Conservation (phyloP, 1,140 invertebrate species). For the Penaeus indicus region DNA sequence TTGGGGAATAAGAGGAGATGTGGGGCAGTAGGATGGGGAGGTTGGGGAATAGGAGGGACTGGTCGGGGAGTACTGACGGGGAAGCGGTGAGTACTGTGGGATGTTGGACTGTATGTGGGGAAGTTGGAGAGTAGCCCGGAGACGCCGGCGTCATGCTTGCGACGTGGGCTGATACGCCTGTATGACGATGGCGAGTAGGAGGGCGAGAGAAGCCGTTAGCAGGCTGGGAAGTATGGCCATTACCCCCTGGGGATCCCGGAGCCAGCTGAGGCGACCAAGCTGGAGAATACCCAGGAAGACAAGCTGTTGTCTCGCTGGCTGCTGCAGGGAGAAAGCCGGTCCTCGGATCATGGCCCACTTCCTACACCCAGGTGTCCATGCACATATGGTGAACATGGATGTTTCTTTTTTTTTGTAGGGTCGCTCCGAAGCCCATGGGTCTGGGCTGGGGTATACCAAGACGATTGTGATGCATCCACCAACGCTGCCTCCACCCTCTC, state of each 20-base stretch:
- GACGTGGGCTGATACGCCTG: constrained; percentile 89
- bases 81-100: constrained; percentile 85
- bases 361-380: constrained; percentile 88
- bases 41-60: constrained; percentile 76
- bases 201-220: constrained; percentile 79
- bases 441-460: constrained; percentile 89
- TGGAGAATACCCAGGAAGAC: constrained; percentile 87
- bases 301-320: constrained; percentile 88
- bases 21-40: constrained; percentile 82
- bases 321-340: constrained; percentile 96
- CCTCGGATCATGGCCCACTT: constrained; percentile 96
- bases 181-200: constrained; percentile 79
- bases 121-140: constrained; percentile 79
- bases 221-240: constrained; percentile 83
- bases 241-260: constrained; percentile 79
- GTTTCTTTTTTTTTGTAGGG: too few species aligned
- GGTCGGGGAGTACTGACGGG: constrained; percentile 80
- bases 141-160: constrained; percentile 82
- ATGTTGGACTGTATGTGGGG: constrained; percentile 86
- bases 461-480: constrained; percentile 83
- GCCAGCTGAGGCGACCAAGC: constrained; percentile 80
- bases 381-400: constrained; percentile 77
- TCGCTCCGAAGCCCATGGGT: constrained; percentile 94
- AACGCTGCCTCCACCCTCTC: constrained; percentile 87
- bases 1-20: constrained; percentile 81